Base-by-base conservation (phyloP, 2,888 invertebrate species). In the Synanthedon tipuliformis region DNA sequence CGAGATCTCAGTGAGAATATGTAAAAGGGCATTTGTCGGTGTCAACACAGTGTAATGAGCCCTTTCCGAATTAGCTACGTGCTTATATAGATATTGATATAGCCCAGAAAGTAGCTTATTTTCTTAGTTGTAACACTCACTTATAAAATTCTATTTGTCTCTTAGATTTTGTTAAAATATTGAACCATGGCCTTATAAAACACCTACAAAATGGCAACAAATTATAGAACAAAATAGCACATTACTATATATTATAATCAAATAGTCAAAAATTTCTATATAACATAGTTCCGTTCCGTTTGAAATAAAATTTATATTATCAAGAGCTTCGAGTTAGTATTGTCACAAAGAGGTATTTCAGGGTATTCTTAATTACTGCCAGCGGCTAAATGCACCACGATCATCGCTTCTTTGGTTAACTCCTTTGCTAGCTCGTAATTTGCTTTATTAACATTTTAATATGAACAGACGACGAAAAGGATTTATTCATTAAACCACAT, bases 21-120 rank as follows among this genome's bases (percentile, higher is more conserved):
- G 84, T 84, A 84, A 84, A 84, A 75, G 84, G 84, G 81, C 85
- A 84, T 85, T 84, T 84, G 83, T 84, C 82, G 83, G 78, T 82
- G 84, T 84, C 84, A 84, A 84, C 84, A 84, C 81, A 73, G 69
- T 80, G 79, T 86, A 84, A 86, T 84, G 85, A 85, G 83, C 75
- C 78, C 69, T 71, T 74, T 72, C 74, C 73, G 75, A 74, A 81
- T 82, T 80, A 83, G 71, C 73, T 70, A 78, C 75, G 77, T 78
- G 78, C 75, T 73, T 69, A 72, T 61, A 68, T 73, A 68, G 74
- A 69, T 71, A 66, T 71, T 68, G 8, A 34, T 34, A 34, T 34
- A 23, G 23, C 23, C 23, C 3, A 34, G 34, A 10, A 10, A 34
- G 34, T 34, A 10, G 34, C 34, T 34, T 34, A 23, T 23, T 23